These are phyloP conservation scores for Pasiphila rectangulata DNA, from an alignment of 2,888 invertebrate species.

Conservation along the genomic window DNA sequence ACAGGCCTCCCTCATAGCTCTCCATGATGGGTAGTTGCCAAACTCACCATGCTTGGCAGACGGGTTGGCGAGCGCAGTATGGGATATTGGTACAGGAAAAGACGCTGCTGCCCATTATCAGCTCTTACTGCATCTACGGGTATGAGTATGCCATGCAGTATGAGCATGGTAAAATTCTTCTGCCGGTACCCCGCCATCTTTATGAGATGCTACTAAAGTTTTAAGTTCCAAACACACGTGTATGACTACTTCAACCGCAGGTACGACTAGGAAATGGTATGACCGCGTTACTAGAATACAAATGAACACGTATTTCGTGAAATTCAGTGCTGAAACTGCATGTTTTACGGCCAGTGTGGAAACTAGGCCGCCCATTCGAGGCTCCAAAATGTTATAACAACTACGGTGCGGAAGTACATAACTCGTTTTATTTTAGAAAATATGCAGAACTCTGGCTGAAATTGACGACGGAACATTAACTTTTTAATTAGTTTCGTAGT, in stretches of 20 bases:
- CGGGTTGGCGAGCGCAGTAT: too few species aligned
- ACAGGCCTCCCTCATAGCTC: too few species aligned
- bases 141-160: too few species aligned
- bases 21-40: too few species aligned
- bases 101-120: too few species aligned
- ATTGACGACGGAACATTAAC: neutral
- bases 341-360: slow-evolving; percentile 17
- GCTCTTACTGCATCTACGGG: too few species aligned
- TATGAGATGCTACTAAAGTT: neutral
- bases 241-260: slow-evolving; percentile 35
- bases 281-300: slow-evolving; percentile 15
- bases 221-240: neutral
- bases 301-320: slow-evolving; percentile 20
- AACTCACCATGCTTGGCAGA: too few species aligned
- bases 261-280: slow-evolving; percentile 25
- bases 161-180: too few species aligned
- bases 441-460: neutral
- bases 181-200: too few species aligned
- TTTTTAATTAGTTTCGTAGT: too few species aligned
- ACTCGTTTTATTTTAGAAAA: slow-evolving; percentile 1
- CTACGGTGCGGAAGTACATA: slow-evolving; percentile 1
- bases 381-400: slow-evolving; percentile 21
- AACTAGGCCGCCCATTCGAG: slow-evolving; percentile 20
- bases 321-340: slow-evolving; percentile 17
- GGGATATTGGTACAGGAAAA: too few species aligned